These are phyloP conservation scores for Danio albolineatus DNA, from an alignment of 2,797 vertebrate species.

Conservation along the genomic window DNA sequence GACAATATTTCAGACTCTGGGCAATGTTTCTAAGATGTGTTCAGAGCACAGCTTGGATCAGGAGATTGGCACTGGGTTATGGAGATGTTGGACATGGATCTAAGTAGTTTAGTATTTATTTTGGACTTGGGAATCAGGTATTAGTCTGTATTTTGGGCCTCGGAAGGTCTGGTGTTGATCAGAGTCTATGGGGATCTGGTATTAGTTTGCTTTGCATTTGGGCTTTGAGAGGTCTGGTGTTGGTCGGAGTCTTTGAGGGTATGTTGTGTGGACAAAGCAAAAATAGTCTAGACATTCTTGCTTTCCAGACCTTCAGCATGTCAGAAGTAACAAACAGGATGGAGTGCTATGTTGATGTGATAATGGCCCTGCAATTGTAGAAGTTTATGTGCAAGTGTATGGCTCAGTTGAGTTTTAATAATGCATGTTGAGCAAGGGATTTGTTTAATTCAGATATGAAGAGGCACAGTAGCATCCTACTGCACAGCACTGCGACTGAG, in stretches of 20 bases:
- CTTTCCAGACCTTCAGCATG: neutral
- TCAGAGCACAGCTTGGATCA: no score
- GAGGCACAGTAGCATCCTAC: slow-evolving; percentile 1
- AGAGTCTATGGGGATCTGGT: neutral
- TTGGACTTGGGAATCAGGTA: neutral
- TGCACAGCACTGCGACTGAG: slow-evolving; percentile 2
- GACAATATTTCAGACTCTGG: no score
- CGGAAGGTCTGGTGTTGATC: neutral
- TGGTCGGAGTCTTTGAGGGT: neutral
- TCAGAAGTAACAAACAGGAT: slow-evolving; percentile 22
- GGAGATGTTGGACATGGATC: no score
- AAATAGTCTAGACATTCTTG: slow-evolving; percentile 9
- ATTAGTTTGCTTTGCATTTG: neutral
- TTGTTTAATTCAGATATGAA: slow-evolving; percentile 16
- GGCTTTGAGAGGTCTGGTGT: neutral
- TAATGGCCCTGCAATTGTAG: slow-evolving; percentile 25
- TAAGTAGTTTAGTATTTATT: no score
- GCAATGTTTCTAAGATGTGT: no score
- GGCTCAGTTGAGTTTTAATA: slow-evolving; percentile 24
- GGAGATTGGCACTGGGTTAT: no score
- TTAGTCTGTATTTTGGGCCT: neutral
- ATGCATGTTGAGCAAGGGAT: slow-evolving; percentile 20
- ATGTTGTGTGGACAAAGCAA: neutral
- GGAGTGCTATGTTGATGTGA: slow-evolving; percentile 15
- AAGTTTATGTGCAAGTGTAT: neutral